Percentiles rank a stretch among this genome's conserved stretches.
Evolutionary conservation across 2,113 vertebrate genomes (phyloP).

Genomic region (Aegypius monachus): DNA sequence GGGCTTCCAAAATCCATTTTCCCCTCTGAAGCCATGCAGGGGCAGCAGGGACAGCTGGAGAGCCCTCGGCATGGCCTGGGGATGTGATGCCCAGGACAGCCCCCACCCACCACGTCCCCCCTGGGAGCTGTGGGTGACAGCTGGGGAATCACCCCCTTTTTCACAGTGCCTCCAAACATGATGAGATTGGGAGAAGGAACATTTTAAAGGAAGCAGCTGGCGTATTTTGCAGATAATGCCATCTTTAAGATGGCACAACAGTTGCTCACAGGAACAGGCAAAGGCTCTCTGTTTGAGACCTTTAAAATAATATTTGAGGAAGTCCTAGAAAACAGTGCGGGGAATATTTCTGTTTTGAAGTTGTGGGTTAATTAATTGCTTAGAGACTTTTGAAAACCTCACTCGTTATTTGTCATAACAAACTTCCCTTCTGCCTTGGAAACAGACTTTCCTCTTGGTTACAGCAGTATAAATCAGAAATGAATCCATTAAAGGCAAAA

Average conservation of each 20-base stretch:
- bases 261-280: background rate
- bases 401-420: background rate
- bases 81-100: background rate
- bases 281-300: background rate
- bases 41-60: background rate
- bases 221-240: background rate
- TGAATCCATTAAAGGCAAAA: background rate
- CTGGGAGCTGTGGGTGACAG: background rate
- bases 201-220: background rate
- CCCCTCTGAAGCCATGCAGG: rapidly evolving
- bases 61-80: background rate
- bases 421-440: background rate
- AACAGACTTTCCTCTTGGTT: background rate
- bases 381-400: background rate
- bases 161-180: background rate
- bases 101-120: rapidly evolving
- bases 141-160: background rate
- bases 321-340: background rate
- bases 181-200: background rate
- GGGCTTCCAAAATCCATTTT: background rate
- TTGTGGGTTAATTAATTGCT: background rate
- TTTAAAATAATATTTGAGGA: background rate
- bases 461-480: background rate
- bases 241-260: background rate
- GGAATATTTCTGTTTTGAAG: background rate